Conservation (phyloP, 2,113 vertebrate species). For the Pituophis catenifer region DNA sequence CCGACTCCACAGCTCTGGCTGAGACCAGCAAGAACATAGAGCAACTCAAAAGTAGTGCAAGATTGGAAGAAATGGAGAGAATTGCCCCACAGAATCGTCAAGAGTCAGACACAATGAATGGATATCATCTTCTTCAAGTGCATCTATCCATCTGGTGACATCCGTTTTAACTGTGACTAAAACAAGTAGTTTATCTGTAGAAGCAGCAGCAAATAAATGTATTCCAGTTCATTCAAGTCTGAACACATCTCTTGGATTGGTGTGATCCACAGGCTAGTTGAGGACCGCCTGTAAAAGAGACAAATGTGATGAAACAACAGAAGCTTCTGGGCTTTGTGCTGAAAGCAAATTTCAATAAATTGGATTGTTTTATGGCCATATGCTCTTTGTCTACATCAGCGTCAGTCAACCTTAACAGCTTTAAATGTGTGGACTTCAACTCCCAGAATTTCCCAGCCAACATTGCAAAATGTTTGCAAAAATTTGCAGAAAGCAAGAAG, state of each 20-base stretch:
- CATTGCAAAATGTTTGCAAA: not conserved
- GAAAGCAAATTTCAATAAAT: not conserved
- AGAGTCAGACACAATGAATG: too few relatives aligned
- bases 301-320: not conserved
- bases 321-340: not conserved
- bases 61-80: too few relatives aligned
- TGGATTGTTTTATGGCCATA: not conserved
- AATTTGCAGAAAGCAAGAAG: not conserved
- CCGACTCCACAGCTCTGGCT: too few relatives aligned
- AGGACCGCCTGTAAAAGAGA: not conserved
- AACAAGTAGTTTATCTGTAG: not conserved
- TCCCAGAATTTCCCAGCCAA: too few relatives aligned
- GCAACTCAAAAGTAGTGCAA: too few relatives aligned
- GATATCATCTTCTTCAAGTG: too few relatives aligned
- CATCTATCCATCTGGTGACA: not conserved
- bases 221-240: not conserved
- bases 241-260: not conserved
- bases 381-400: not conserved
- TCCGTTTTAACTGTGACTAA: not conserved
- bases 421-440: too few relatives aligned
- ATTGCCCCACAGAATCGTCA: too few relatives aligned
- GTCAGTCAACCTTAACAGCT: too few relatives aligned
- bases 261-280: not conserved
- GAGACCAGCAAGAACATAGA: too few relatives aligned
- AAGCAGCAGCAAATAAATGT: not conserved